Conservation (phyloP, 2,113 vertebrate genomes). For the Synodontis membranacea region DNA sequence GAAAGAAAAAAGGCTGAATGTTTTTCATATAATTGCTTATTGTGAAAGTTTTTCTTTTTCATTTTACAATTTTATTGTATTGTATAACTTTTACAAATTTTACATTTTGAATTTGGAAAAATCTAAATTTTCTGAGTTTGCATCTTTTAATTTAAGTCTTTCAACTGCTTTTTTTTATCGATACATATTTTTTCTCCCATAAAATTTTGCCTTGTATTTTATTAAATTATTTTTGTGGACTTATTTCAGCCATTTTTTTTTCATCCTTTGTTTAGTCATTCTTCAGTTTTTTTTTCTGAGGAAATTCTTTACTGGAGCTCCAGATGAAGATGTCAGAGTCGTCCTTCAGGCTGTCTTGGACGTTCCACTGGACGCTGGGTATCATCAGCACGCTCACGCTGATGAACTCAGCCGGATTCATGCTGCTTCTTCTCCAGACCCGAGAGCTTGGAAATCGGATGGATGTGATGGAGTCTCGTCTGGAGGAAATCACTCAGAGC, state of each 20-base stretch:
- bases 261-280: not conserved
- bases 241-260: not conserved
- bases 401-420: constrained; percentile 80
- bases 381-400: constrained; percentile 73
- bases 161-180: not conserved
- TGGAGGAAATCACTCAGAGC: constrained; percentile 70
- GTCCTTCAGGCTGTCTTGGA: constrained; percentile 61
- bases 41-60: not conserved
- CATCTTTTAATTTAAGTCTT: not conserved
- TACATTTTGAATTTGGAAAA: not conserved
- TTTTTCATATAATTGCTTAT: not conserved
- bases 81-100: too few species aligned
- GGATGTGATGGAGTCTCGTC: constrained; percentile 66
- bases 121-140: not conserved
- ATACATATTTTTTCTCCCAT: not conserved
- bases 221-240: not conserved
- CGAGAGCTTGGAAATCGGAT: constrained; percentile 72
- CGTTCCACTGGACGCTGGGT: constrained; percentile 70
- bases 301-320: constrained; percentile 11
- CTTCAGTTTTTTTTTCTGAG: not conserved
- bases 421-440: constrained; percentile 82
- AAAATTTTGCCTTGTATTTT: not conserved
- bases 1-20: too few species aligned
- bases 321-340: constrained; percentile 10
- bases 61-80: too few species aligned